phyloP scores from a whole-genome alignment of 2,797 vertebrate genomes.

The Anguilla obscura region DNA sequence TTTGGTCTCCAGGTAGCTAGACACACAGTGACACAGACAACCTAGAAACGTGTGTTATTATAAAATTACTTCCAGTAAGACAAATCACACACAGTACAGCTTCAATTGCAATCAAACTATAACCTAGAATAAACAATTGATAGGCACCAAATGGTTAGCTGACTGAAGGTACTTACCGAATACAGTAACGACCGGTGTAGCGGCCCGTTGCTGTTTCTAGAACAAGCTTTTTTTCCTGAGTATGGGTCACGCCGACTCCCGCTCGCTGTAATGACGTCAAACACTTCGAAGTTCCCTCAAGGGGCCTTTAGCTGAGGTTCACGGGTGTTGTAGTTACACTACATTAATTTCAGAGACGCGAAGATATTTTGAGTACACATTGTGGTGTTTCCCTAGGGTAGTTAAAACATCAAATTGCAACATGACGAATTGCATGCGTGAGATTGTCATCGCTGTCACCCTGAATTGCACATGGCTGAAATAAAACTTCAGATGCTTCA shows the following conservation, averaged over 20 bases:
- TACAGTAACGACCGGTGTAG: neutral
- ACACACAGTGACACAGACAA: neutral
- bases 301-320: slow-evolving; percentile 18
- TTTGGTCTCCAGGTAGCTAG: slow-evolving; percentile 12
- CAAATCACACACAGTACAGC: neutral
- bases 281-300: slow-evolving; percentile 1
- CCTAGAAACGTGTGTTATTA: neutral
- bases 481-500: neutral
- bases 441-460: neutral
- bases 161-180: neutral
- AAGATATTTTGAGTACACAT: neutral
- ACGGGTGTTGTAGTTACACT: slow-evolving; percentile 35
- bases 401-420: neutral
- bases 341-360: neutral
- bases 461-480: neutral
- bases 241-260: slow-evolving; percentile 33
- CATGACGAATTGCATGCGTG: neutral
- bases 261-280: slow-evolving; percentile 33
- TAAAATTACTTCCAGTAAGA: neutral
- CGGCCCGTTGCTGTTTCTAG: slow-evolving; percentile 6
- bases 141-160: neutral
- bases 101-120: neutral
- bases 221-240: neutral
- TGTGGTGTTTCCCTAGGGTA: neutral
- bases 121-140: neutral